Evolutionary conservation across 2,888 invertebrate species (phyloP).

Genomic region (Sarcophaga caerulescens): DNA sequence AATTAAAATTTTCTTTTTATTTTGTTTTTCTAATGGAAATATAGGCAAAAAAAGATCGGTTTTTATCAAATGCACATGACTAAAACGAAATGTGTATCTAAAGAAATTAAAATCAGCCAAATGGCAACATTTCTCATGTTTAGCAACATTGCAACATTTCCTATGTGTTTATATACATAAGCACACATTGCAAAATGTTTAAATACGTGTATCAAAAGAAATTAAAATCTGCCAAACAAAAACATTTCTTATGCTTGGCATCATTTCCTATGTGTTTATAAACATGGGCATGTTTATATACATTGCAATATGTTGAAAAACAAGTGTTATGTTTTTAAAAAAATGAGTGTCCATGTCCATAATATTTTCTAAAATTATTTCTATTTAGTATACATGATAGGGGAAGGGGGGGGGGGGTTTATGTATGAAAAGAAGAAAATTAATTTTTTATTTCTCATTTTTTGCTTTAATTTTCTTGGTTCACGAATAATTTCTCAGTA

Average conservation of each 20-base stretch:
- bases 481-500: slow-evolving; percentile 28
- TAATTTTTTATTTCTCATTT: neutral
- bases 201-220: slow-evolving; percentile 4
- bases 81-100: slow-evolving; percentile 10
- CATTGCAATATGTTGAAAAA: neutral
- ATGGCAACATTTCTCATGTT: neutral
- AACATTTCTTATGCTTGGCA: neutral
- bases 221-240: neutral
- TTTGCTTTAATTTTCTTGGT: slow-evolving; percentile 6
- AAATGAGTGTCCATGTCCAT: no score
- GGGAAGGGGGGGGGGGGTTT: no score
- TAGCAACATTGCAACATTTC: neutral
- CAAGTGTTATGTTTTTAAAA: neutral
- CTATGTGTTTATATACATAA: no score
- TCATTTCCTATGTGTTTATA: neutral
- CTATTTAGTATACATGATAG: no score
- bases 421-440: neutral
- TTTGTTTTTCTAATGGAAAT: neutral
- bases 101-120: neutral
- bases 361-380: no score
- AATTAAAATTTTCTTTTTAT: neutral
- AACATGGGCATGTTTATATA: neutral
- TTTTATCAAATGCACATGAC: slow-evolving; percentile 40
- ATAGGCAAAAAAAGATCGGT: slow-evolving; percentile 9
- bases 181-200: no score